Conservation (phyloP, 2,888 invertebrate genomes). For the Augochlorella aurata region DNA sequence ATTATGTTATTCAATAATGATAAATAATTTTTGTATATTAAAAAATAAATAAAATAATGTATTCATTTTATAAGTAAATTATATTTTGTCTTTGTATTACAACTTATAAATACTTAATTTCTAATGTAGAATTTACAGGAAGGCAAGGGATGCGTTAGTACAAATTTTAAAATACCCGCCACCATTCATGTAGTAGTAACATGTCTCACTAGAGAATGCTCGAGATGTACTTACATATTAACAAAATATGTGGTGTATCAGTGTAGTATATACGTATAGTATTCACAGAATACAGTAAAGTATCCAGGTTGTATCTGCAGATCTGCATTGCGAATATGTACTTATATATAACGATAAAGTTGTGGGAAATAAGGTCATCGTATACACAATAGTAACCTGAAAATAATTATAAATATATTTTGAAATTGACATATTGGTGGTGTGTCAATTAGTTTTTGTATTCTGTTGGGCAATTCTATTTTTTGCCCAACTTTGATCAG, state of each 20-base stretch:
- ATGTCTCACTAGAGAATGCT: neutral
- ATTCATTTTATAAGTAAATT: neutral
- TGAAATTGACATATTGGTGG: constrained; percentile 5
- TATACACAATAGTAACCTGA: neutral
- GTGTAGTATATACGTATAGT: too few species aligned
- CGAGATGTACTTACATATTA: neutral
- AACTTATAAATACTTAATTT: neutral
- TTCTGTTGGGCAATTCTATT: constrained; percentile 1
- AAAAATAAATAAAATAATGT: neutral
- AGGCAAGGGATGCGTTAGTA: neutral
- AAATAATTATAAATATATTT: constrained; percentile 3
- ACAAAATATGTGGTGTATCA: neutral
- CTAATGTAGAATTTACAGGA: neutral
- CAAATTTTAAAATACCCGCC: constrained; percentile 2
- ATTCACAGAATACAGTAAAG: neutral
- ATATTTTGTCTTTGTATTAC: neutral
- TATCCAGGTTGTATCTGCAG: constrained; percentile 20
- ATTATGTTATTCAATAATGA: neutral
- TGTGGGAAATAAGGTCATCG: constrained; percentile 9
- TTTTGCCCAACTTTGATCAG: neutral
- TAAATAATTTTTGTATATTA: neutral
- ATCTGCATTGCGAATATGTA: constrained; percentile 52
- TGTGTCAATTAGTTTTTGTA: neutral
- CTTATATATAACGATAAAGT: constrained; percentile 20
- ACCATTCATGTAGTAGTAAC: constrained; percentile 2